A percentile compares a stretch with the other conserved stretches of the same genome.
Conservation (phyloP, 2,888 invertebrate species). For the Parthenolecanium corni region DNA sequence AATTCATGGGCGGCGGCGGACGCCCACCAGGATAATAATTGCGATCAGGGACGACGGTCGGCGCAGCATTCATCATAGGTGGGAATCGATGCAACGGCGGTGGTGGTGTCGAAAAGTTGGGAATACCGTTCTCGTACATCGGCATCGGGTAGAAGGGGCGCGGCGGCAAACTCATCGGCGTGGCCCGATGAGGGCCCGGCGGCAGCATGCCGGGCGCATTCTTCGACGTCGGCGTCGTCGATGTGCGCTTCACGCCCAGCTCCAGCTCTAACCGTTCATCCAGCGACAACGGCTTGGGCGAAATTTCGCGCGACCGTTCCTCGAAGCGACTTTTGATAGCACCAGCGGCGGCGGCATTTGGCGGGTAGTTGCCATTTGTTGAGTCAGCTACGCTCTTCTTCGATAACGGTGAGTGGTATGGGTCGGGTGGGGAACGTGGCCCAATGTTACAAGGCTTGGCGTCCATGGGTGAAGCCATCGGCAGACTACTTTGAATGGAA, state of each 20-base stretch:
- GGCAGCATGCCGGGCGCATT: conserved; percentile 12
- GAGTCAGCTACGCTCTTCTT: conserved; percentile 43
- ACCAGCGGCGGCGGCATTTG: conserved; percentile 34
- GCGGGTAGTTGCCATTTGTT: conserved; percentile 45
- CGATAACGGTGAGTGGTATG: neutral
- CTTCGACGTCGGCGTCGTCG: conserved; percentile 31
- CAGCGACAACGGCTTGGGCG: conserved; percentile 48
- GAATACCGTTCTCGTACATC: neutral
- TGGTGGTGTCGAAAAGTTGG: neutral
- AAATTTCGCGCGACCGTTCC: conserved; percentile 35
- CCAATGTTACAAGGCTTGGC: too few relatives aligned
- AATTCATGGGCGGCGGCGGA: neutral
- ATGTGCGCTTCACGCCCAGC: conserved; percentile 44
- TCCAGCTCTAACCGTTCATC: conserved; percentile 51
- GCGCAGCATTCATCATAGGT: neutral
- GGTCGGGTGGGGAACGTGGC: neutral
- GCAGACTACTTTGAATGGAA: conserved; percentile 1
- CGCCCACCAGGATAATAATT: neutral
- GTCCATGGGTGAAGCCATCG: neutral
- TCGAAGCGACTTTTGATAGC: conserved; percentile 35
- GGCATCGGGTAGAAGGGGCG: neutral
- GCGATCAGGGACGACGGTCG: neutral
- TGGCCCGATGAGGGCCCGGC: conserved; percentile 20
- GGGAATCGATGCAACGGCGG: neutral
- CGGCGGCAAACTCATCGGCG: conserved; percentile 23